phyloP scores from a whole-genome alignment of 2,888 invertebrate genomes.

The Rosalia funebris region DNA sequence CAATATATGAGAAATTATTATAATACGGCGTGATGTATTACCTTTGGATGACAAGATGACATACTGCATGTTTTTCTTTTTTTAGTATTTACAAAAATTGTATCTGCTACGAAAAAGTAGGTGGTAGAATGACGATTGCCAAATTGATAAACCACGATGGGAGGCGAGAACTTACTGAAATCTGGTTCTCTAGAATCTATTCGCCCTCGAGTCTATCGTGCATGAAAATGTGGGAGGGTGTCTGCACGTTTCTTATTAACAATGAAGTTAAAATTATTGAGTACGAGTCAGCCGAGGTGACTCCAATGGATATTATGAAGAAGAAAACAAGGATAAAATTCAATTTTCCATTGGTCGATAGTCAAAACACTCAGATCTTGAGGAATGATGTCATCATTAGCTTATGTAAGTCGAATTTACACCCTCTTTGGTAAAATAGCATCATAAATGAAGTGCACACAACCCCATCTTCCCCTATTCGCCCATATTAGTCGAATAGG shows the following conservation, averaged over 20 bases:
- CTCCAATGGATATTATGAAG: constrained; percentile 51
- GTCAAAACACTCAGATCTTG: constrained; percentile 53
- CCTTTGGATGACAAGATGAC: no score
- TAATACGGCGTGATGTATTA: no score
- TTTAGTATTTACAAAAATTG: constrained; percentile 58
- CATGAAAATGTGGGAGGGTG: constrained; percentile 59
- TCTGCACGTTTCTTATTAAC: constrained; percentile 59
- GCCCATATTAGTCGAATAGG: no score
- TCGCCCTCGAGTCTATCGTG: constrained; percentile 59
- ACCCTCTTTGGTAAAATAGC: no score
- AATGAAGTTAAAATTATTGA: constrained; percentile 57
- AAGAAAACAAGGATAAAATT: constrained; percentile 47
- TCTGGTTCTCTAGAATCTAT: constrained; percentile 60
- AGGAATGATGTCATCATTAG: constrained; percentile 58
- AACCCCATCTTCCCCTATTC: no score
- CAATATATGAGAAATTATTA: no score
- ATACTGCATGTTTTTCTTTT: constrained; percentile 28
- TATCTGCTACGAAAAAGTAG: constrained; percentile 59
- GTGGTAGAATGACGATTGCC: constrained; percentile 58
- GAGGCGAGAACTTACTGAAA: constrained; percentile 51
- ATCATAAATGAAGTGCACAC: no score
- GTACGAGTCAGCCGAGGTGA: constrained; percentile 51
- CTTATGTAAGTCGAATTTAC: constrained; percentile 57
- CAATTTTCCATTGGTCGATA: constrained; percentile 45
- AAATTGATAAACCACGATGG: constrained; percentile 51